Evolutionary conservation across 2,797 vertebrate species (phyloP), one percentile per base, ranked within the genome.

Genomic region (Todus mexicanus): DNA sequence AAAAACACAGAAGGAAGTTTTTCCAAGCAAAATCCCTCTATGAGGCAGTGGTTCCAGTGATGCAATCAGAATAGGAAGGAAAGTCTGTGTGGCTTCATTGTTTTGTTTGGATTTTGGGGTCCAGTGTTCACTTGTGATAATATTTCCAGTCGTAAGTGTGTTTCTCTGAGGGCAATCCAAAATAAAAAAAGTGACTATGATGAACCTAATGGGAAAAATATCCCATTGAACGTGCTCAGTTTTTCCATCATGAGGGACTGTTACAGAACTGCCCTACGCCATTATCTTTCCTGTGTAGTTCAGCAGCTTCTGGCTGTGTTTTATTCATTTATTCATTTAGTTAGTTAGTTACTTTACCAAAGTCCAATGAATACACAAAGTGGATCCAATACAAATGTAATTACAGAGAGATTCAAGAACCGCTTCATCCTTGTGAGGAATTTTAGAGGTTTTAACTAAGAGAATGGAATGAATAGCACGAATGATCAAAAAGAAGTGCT

Each of bases 21-120:
- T 92, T 89, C 75, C 51, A 90, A 95, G 86, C 83, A 57, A 87
- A 94, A 76, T 93, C 84, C 57, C 40, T 90, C 79, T 94, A 74
- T 93, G 91, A 76, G 79, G 75, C 60, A 79, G 51, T 37, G 54
- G 87, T 71, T 74, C 56, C 78, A 90, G 40, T 87, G 94, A 93
- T 89, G 88, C 60, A 95, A 90, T 94, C 90, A 84, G 87, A 82
- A 95, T 72, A 94, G 93, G 94, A 96, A 97, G 91, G 87, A 96
- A 95, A 76, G 93, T 77, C 88, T 96, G 84, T 89, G 86, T 57
- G 80, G 66, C 65, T 91, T 94, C 77, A 85, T 77, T 93, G 93
- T 95, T 95, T 96, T 92, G 83, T 89, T 96, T 94, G 89, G 90
- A 92, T 91, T 93, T 96, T 60, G 87, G 59, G 54, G 70, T 93